Base-by-base conservation (phyloP, 2,888 invertebrate species). In the Macroteleia sp. region DNA sequence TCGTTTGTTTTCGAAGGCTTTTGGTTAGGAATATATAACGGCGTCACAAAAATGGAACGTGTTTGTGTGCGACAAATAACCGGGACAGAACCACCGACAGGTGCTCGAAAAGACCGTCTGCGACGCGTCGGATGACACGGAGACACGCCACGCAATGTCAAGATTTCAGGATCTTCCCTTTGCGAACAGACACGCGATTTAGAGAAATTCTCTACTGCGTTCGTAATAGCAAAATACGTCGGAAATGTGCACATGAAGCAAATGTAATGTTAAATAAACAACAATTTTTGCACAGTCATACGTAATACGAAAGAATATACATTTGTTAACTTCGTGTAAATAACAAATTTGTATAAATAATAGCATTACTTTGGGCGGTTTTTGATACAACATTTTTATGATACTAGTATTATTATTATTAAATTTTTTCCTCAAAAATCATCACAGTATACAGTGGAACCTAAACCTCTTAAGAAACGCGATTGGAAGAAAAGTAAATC, bases 41-140 rank as follows among this genome's bases (percentile, higher is more conserved):
- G 39, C 28, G 41, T 57, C 16, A 54, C 39, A 25, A 28, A 20
- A 0, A 1, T 10, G 6, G 10, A 22, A 22, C 48, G 50, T 16
- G 28, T 57, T 57, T 57, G 50, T 69, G 57, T 69, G 50, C n/a
- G 36, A 2, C 46, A 46, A 56, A 50, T 14, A 30, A 39, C 42
- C 50, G 32, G 34, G 12, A 50, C 48, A 30, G 57, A 67, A 41
- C 67, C 30, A 19, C 42, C 17, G 34, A 22, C 59, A 52, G 52
- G 52, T 61, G 59, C 70, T 50, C 42, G 28, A 52, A 70, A 59
- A 50, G 59, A 59, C 69, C 34, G 59, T 57, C 57, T 48, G 41
- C 22, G 34, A 70, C 50, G 39, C 42, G 59, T 59, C 56, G 50
- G 41, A 50, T 69, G 69, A 56, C 42, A 34, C 57, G 32, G 41